These are phyloP conservation scores for Anthoscopus minutus DNA, from an alignment of 2,113 vertebrate species.

Conservation along the genomic window DNA sequence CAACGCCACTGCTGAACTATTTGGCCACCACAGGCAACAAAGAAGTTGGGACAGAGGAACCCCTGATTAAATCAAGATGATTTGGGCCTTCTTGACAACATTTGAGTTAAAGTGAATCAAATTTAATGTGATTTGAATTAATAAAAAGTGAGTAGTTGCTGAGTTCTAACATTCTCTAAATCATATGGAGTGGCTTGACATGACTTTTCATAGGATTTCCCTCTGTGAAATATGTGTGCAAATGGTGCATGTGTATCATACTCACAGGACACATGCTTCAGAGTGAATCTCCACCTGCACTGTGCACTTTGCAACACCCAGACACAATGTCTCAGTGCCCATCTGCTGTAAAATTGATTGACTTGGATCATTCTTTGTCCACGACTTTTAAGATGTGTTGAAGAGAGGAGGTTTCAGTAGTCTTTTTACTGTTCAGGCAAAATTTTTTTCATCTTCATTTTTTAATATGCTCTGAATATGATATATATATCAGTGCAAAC, in stretches of 20 bases:
- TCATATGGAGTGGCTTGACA: not conserved
- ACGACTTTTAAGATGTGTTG: not conserved
- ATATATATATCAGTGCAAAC: not conserved
- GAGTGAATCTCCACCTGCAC: not conserved
- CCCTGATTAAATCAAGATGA: not conserved
- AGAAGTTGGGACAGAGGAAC: not conserved
- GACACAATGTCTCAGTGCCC: not conserved
- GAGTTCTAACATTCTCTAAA: not conserved
- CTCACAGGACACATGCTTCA: not conserved
- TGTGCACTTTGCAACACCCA: not conserved
- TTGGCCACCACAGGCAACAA: not conserved
- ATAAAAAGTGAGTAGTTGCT: not conserved
- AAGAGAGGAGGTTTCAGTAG: not conserved
- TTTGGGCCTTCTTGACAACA: not conserved
- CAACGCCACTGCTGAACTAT: fast-evolving
- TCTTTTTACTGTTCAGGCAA: not conserved
- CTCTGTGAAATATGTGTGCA: not conserved
- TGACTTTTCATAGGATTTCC: not conserved
- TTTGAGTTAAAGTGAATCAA: not conserved
- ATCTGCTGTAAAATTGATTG: not conserved
- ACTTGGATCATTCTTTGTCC: not conserved
- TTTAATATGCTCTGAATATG: not conserved
- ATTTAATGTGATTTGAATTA: not conserved
- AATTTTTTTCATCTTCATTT: not conserved
- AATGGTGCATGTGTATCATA: not conserved